Conservation (phyloP, 1,140 invertebrate species). For the Antheraea mylitta region DNA sequence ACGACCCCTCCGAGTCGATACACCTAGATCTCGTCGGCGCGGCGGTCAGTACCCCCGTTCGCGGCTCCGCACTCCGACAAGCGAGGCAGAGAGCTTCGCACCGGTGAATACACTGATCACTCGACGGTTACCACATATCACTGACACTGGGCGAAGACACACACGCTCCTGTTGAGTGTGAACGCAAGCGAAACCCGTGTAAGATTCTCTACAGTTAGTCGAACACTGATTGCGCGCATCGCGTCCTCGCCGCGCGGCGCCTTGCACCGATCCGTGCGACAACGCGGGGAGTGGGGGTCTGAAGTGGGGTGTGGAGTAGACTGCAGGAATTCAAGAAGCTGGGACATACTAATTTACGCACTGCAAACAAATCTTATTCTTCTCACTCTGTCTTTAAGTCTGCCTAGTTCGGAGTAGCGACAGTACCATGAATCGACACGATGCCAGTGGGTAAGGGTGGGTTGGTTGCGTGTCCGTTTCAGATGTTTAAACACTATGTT, state of each 20-base stretch:
- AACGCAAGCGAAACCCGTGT: background rate
- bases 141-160: background rate
- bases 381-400: too few relatives aligned
- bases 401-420: too few relatives aligned
- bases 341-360: too few relatives aligned
- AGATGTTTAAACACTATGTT: too few relatives aligned
- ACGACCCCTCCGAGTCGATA: constrained; percentile 24
- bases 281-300: too few relatives aligned
- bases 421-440: too few relatives aligned
- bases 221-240: background rate
- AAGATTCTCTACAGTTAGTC: constrained; percentile 15
- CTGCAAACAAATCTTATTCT: too few relatives aligned
- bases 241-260: constrained; percentile 2
- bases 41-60: constrained; percentile 49
- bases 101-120: background rate
- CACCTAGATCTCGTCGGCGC: constrained; percentile 35
- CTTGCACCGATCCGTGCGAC: background rate
- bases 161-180: background rate
- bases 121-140: background rate
- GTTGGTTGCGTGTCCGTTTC: too few relatives aligned
- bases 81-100: background rate
- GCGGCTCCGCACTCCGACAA: constrained; percentile 26
- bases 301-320: too few relatives aligned
- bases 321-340: too few relatives aligned
- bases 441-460: too few relatives aligned